Percentiles rank a stretch among this genome's conserved stretches.
phyloP scores from a whole-genome alignment of 35 echinoderm and acorn worm genomes.

The Strongylocentrotus purpuratus region DNA sequence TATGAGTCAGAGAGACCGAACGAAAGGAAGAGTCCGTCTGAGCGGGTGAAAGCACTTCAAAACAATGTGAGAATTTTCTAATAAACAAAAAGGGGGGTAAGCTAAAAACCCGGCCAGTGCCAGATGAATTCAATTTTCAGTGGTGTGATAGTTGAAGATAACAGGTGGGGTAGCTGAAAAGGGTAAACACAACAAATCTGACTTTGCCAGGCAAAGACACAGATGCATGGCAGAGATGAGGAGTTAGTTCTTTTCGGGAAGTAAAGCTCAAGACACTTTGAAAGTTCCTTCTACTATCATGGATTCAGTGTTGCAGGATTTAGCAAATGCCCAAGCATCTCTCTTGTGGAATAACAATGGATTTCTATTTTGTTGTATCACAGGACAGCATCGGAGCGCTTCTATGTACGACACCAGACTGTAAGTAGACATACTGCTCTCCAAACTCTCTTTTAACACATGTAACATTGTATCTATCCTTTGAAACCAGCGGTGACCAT shows the following conservation, averaged over 20 bases:
- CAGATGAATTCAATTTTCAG: neutral
- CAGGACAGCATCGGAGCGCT: conserved; percentile 36
- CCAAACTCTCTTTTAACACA: neutral
- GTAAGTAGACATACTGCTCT: conserved; percentile 14
- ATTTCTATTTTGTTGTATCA: conserved; percentile 7
- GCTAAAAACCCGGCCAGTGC: neutral
- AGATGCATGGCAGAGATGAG: neutral
- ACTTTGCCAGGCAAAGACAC: neutral
- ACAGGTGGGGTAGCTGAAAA: neutral
- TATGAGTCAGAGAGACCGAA: neutral
- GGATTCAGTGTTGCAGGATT: neutral
- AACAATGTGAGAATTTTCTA: neutral
- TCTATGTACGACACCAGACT: conserved; percentile 37
- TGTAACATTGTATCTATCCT: neutral
- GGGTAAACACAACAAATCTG: neutral
- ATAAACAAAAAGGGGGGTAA: neutral
- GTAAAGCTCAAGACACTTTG: neutral
- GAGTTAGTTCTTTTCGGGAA: neutral
- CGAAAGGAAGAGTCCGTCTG: conserved; percentile 9
- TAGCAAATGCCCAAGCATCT: neutral
- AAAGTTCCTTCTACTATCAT: neutral
- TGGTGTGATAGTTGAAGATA: neutral
- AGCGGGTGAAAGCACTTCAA: neutral
- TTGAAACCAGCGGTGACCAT: neutral
- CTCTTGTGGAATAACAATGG: neutral